A percentile compares a stretch with the other conserved stretches of the same genome.
Evolutionary conservation across 2,113 vertebrate genomes (phyloP).

Genomic region (Etheostoma cragini): DNA sequence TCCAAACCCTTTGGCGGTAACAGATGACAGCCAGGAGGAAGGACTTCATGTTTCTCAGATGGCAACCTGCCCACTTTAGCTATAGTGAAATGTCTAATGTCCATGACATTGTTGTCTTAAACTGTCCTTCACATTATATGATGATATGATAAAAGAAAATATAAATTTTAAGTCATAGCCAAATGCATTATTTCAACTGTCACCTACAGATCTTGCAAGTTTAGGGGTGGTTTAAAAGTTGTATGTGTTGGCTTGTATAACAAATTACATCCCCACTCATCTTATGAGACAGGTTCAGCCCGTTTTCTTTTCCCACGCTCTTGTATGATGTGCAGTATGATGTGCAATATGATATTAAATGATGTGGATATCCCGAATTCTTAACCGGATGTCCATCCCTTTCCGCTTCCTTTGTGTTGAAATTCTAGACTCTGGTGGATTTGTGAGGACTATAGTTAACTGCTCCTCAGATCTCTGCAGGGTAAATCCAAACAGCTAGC

Average conservation of each 20-base stretch:
- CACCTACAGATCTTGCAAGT: background rate
- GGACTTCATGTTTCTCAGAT: background rate
- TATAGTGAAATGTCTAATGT: background rate
- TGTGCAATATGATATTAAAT: no score
- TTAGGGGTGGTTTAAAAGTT: background rate
- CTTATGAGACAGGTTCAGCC: slow-evolving; percentile 11
- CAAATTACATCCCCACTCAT: slow-evolving; percentile 11
- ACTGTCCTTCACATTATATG: background rate
- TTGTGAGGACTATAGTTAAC: no score
- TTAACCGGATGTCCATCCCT: no score
- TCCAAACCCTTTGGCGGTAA: no score
- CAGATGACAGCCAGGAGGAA: background rate
- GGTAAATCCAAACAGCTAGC: no score
- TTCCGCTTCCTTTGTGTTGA: no score
- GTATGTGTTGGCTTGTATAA: background rate
- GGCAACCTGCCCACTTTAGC: background rate
- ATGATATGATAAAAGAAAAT: background rate
- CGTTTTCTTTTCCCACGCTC: slow-evolving; percentile 19
- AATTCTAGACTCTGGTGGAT: no score
- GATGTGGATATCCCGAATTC: no score
- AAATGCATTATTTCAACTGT: background rate
- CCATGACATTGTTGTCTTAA: background rate
- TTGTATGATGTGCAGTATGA: no score
- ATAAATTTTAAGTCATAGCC: background rate
- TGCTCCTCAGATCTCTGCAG: no score